A percentile compares a stretch with the other conserved stretches of the same genome.
phyloP scores from a whole-genome alignment of 2,888 invertebrate species.

The Nomada flava region DNA sequence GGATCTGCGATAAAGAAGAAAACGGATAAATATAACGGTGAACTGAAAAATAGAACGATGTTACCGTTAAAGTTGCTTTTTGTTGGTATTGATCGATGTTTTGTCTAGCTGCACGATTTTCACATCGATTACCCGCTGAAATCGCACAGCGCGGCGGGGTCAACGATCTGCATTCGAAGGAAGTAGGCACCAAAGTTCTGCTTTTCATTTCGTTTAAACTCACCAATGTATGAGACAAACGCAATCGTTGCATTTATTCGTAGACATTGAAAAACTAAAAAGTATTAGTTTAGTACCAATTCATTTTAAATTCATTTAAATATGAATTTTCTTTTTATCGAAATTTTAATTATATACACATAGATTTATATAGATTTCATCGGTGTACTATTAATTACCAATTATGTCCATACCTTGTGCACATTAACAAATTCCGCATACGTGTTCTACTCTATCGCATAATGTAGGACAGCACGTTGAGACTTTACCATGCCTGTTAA shows the following conservation, averaged over 20 bases:
- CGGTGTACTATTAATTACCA: too few relatives aligned
- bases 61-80: conserved; percentile 36
- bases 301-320: too few relatives aligned
- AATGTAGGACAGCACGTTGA: too few relatives aligned
- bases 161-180: conserved; percentile 48
- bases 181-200: neutral
- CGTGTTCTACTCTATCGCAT: too few relatives aligned
- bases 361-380: too few relatives aligned
- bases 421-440: too few relatives aligned
- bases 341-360: too few relatives aligned
- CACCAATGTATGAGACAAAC: neutral
- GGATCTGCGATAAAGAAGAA: neutral
- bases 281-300: too few relatives aligned
- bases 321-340: too few relatives aligned
- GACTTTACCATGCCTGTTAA: too few relatives aligned
- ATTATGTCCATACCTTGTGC: too few relatives aligned
- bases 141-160: conserved; percentile 34
- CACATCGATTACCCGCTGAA: conserved; percentile 18
- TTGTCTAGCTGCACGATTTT: conserved; percentile 10
- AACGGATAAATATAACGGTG: conserved; percentile 20
- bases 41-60: conserved; percentile 21
- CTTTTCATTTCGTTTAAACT: neutral
- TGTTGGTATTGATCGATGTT: conserved; percentile 25
- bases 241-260: neutral
- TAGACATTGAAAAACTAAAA: too few relatives aligned